Evolutionary conservation across 2,113 vertebrate species (phyloP).

Genomic region (Paramormyrops kingsleyae): DNA sequence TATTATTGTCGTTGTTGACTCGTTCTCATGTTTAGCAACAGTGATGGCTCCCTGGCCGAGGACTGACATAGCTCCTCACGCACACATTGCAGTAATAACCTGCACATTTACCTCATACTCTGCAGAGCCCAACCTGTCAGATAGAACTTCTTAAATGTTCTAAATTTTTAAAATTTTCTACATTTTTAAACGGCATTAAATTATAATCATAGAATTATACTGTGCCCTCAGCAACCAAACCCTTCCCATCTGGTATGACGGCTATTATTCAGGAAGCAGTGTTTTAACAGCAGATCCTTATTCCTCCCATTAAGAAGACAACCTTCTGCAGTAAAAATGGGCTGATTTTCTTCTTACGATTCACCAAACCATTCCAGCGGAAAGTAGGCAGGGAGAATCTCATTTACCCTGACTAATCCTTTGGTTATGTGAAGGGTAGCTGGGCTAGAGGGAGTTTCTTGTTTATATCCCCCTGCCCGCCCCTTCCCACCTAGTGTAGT

Average conservation of each 20-base stretch:
- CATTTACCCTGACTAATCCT: not conserved
- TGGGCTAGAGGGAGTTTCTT: not conserved
- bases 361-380: not conserved
- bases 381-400: not conserved
- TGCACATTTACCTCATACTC: not conserved
- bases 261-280: not conserved
- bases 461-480: not conserved
- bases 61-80: not conserved
- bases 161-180: not conserved
- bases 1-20: not conserved
- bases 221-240: not conserved
- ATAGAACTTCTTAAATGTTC: not conserved
- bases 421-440: not conserved
- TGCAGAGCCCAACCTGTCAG: not conserved
- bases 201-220: not conserved
- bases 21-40: not conserved
- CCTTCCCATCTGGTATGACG: not conserved
- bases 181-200: constrained; percentile 4
- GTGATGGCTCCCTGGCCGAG: not conserved
- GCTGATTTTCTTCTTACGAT: not conserved
- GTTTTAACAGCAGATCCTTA: not conserved
- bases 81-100: not conserved
- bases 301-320: not conserved
- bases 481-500: not conserved
- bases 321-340: not conserved